Base-by-base conservation (phyloP, 53 echinoderm and acorn worm species). In the Temnopleurus reevesii region DNA sequence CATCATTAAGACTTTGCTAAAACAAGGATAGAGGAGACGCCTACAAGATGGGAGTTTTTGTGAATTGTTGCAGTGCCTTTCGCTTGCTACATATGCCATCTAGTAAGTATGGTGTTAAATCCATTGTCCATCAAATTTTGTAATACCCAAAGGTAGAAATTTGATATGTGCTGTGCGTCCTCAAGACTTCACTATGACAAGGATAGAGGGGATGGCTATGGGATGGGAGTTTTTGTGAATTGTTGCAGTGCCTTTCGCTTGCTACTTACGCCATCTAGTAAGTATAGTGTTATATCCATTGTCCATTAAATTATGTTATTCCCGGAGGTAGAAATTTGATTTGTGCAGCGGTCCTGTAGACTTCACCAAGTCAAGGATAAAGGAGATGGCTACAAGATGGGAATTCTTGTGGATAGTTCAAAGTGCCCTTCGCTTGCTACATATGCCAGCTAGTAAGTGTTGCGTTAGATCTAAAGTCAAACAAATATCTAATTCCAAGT, bases 31-130 rank as follows among this genome's bases (percentile, higher is more conserved):
- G 18, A n/a, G 17, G 59, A 90, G n/a, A 47, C 59, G 7, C 58
- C 31, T 15, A 18, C 45, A 15, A 31, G 21, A 21, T 59, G 63
- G 80, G 60, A 81, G 46, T 47, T 90, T 18, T 26, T 90, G 2
- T 90, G 90, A 82, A 46, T 90, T 8, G 26, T 90, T 4, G 59
- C 63, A 2, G 30, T 90, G 9, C 90, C 90, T 13, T 46, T 90
- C 0, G 90, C 12, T n/a, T 90, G 81, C 81, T 90, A 90, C 47
- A 81, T 90, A 31, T 8, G 19, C 12, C 90, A 90, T 24, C 27
- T 59, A 45, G 90, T 90, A 81, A 81, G 82, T 90, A 10, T 27
- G 13, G 6, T n/a, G 24, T 56, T 23, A 24, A 23, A 23, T 9
- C 49, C 9, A 0, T 49, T 49, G 3, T 56, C 0, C 1, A 24